phyloP scores from a whole-genome alignment of 2,888 invertebrate genomes.

The Trissolcus brochymenae region DNA sequence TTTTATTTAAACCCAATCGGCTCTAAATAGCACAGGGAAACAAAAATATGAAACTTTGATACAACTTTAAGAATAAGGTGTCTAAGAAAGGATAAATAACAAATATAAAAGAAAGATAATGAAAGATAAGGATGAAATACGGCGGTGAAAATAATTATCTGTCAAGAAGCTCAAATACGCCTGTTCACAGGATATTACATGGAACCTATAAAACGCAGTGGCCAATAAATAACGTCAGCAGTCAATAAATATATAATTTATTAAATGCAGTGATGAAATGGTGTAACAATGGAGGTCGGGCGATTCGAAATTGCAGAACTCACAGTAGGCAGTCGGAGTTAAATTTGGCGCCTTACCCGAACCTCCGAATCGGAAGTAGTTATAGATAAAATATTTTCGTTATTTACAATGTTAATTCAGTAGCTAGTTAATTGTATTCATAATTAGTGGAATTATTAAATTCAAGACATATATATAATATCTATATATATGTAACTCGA shows the following conservation, averaged over 20 bases:
- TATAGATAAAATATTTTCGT: slow-evolving; percentile 76
- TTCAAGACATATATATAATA: slow-evolving; percentile 60
- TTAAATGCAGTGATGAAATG: slow-evolving; percentile 77
- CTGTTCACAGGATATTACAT: too few species aligned
- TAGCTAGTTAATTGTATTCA: slow-evolving; percentile 73
- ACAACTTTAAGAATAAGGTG: too few species aligned
- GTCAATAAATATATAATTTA: slow-evolving; percentile 77
- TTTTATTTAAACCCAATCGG: too few species aligned
- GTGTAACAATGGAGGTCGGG: slow-evolving; percentile 74
- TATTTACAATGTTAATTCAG: slow-evolving; percentile 76
- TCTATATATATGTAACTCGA: slow-evolving; percentile 36
- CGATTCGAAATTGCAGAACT: slow-evolving; percentile 60
- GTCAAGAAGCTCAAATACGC: too few species aligned
- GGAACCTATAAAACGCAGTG: too few species aligned
- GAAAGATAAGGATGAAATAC: too few species aligned
- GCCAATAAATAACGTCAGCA: not conserved
- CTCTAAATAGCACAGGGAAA: too few species aligned
- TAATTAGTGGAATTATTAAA: slow-evolving; percentile 74
- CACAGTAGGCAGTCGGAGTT: slow-evolving; percentile 62
- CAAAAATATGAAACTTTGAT: too few species aligned
- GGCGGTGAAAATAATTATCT: too few species aligned
- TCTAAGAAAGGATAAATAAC: too few species aligned
- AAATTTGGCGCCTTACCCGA: slow-evolving; percentile 62
- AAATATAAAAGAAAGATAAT: too few species aligned
- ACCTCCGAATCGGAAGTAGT: slow-evolving; percentile 74